These are phyloP conservation scores for Condylura cristata DNA, from an alignment of 2,113 vertebrate species.

Conservation along the genomic window DNA sequence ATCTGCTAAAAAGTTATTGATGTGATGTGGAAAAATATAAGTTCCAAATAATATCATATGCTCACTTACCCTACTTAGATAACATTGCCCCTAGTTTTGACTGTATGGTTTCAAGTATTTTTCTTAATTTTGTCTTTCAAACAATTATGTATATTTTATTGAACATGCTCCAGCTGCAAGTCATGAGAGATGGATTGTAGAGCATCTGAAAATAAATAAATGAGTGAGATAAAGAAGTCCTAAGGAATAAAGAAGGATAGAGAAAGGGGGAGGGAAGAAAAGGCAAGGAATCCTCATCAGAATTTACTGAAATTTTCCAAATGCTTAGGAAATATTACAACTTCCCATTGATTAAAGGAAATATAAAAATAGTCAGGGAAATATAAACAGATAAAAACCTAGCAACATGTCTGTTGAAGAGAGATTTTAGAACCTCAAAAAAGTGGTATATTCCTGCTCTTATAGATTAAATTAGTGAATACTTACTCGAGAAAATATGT, in stretches of 20 bases:
- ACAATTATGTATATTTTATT: not conserved
- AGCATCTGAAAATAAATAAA: not conserved
- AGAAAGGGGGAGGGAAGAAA: fast-evolving
- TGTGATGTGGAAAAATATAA: not conserved
- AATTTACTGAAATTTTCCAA: not conserved
- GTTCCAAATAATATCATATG: not conserved
- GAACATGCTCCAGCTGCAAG: not conserved
- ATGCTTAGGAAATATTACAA: not conserved
- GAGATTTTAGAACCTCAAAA: not conserved
- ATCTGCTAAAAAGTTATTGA: not conserved
- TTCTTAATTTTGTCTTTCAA: not conserved
- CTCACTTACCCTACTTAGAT: not conserved
- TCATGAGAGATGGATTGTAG: not conserved
- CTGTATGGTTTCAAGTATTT: not conserved
- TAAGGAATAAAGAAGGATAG: not conserved
- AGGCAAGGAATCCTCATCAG: not conserved
- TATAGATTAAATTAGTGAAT: not conserved
- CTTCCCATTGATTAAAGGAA: not conserved
- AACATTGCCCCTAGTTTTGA: not conserved
- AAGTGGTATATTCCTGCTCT: not conserved
- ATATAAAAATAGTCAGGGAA: not conserved
- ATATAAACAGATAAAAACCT: not conserved
- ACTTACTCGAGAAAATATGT: not conserved
- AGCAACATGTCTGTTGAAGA: not conserved
- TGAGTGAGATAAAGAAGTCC: not conserved